Base-by-base conservation (phyloP, 1,140 invertebrate genomes). In the Drosophila mojavensis region DNA sequence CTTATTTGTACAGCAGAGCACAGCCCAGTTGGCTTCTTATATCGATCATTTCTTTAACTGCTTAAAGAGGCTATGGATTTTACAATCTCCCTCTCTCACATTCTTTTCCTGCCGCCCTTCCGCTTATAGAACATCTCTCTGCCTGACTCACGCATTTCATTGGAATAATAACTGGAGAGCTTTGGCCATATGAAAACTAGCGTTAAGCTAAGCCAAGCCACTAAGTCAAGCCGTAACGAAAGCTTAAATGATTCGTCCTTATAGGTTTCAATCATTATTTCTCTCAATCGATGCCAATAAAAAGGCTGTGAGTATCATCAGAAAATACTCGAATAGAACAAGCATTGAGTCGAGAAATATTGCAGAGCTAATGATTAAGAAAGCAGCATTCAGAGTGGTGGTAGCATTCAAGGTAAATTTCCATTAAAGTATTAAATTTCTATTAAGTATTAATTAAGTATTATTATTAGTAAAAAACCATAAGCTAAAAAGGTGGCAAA, bases 61-160 rank as follows among this genome's bases (percentile, higher is more conserved):
- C 33, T 10, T 36, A 24, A 24, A 3, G 2, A 24, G 20, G 20
- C 3, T 7, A 1, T 36, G 6, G 6, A 5, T 36, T 10, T 36
- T 1, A 9, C 7, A 9, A 10, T 39, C 36, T 11, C 10, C 0
- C 10, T 39, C 36, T 33, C 43, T 10, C 43, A 43, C 41, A 43
- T n/a, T 17, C n/a, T 17, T 5, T 9, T 45, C 13, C n/a, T 45
- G 7, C 43, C n/a, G 4, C n/a, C 4, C 15, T 1, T n/a, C 2
- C 13, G 1, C 43, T 33, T n/a, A 1, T 15, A 15, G n/a, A 4
- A 15, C 17, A 47, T 47, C 7, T 15, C 5, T 7, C n/a, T 15
- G 17, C n/a, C n/a, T 20, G 4, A 30, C 30, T 45, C 60, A 45
- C 45, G 26, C 54, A 53, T n/a, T 53, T 59, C 59, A 66, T 66